Evolutionary conservation across 1,140 invertebrate genomes (phyloP).

Genomic region (Amyelois transitella): DNA sequence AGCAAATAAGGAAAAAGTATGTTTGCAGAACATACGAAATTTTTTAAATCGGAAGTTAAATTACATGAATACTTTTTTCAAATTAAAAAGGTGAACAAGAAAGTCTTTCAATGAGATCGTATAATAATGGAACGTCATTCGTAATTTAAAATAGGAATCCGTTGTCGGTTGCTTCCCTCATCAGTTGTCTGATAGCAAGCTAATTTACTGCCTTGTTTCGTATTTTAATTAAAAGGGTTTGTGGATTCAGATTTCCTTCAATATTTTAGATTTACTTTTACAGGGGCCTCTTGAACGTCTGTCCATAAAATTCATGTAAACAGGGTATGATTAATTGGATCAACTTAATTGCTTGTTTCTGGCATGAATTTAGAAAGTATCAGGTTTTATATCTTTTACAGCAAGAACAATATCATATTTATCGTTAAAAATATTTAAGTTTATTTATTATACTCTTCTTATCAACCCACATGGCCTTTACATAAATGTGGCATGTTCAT

Average conservation of each 20-base stretch:
- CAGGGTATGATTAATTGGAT: background rate
- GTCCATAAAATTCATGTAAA: background rate
- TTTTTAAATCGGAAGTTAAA: background rate
- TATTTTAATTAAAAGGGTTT: conserved; percentile 29
- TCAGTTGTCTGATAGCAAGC: conserved; percentile 19
- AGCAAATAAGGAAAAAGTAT: too few species aligned
- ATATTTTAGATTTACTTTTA: conserved; percentile 2
- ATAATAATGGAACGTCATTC: background rate
- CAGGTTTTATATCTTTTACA: background rate
- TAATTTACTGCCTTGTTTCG: conserved; percentile 25
- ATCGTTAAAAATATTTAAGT: too few species aligned
- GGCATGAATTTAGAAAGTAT: background rate
- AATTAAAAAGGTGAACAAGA: background rate
- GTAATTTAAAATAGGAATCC: conserved; percentile 9
- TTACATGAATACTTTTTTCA: background rate
- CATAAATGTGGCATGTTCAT: too few species aligned
- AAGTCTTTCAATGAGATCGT: background rate
- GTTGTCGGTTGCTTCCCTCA: conserved; percentile 11
- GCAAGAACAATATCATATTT: too few species aligned
- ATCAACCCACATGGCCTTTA: too few species aligned
- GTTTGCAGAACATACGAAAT: too few species aligned
- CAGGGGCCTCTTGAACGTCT: background rate
- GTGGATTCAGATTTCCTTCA: conserved; percentile 4
- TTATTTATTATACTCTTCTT: too few species aligned
- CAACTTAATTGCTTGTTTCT: background rate